These are phyloP conservation scores for roundworm (Caenorhabditis elegans) DNA, from an alignment of 1,140 invertebrate species.

Conservation along the genomic window WBcel235 BX284604.4:4684501-4685000, in stretches of 20 bases:
- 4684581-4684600: background rate
- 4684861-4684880: too few relatives aligned
- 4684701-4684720: conserved; percentile 1
- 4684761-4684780: too few relatives aligned
- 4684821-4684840: too few relatives aligned
- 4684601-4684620: background rate
- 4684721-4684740: conserved; percentile 10
- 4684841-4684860: too few relatives aligned
- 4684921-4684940: too few relatives aligned
- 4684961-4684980: too few relatives aligned
- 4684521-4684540: conserved; percentile 21
- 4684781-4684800: too few relatives aligned
- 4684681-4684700: background rate
- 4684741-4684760: background rate
- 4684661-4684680: background rate
- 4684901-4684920: too few relatives aligned
- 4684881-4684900: too few relatives aligned
- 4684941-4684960: too few relatives aligned
- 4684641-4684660: conserved; percentile 15
- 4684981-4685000: too few relatives aligned
- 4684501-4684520: conserved; percentile 4
- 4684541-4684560: conserved; percentile 29
- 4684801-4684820: too few relatives aligned
- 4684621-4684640: background rate
- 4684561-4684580: background rate